Percentiles rank a stretch among this genome's conserved stretches.
Conservation (phyloP, 2,113 vertebrate species). For the Thalassarche chlororhynchos region DNA sequence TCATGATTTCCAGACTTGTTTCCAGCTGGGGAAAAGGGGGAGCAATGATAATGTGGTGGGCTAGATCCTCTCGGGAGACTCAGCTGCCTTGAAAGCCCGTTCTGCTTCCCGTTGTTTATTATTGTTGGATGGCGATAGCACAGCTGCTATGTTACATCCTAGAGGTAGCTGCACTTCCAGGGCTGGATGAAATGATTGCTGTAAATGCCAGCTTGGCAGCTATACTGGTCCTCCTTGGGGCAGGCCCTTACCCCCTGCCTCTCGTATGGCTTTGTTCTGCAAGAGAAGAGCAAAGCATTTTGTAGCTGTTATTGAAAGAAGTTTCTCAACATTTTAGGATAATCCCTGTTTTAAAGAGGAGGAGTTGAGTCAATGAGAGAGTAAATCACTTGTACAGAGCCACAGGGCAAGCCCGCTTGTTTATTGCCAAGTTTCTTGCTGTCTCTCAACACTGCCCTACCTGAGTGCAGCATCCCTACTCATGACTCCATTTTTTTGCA, state of each 20-base stretch:
- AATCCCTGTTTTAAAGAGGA: conserved; percentile 27
- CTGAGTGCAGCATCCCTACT: not conserved
- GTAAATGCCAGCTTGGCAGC: conserved; percentile 45
- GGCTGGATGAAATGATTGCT: not conserved
- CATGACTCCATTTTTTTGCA: not conserved
- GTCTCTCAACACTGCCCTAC: not conserved
- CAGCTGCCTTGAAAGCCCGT: not conserved
- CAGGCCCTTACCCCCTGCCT: conserved; percentile 20
- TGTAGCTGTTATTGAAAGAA: conserved; percentile 25
- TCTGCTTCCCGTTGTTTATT: conserved; percentile 49
- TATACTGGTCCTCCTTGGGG: not conserved
- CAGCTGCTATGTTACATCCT: conserved; percentile 44
- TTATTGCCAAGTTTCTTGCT: not conserved
- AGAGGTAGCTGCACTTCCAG: conserved; percentile 40
- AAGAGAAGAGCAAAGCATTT: conserved; percentile 28
- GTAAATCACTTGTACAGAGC: not conserved
- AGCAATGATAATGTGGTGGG: conserved; percentile 10
- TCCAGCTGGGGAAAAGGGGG: not conserved
- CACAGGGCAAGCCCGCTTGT: not conserved
- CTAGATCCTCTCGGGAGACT: conserved; percentile 36
- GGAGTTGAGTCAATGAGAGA: not conserved
- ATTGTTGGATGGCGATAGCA: conserved; percentile 20
- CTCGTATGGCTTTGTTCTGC: not conserved
- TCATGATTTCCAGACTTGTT: conserved; percentile 18
- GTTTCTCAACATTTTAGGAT: conserved; percentile 16